phyloP scores from a whole-genome alignment of 2,113 vertebrate species.

The Felis chaus region DNA sequence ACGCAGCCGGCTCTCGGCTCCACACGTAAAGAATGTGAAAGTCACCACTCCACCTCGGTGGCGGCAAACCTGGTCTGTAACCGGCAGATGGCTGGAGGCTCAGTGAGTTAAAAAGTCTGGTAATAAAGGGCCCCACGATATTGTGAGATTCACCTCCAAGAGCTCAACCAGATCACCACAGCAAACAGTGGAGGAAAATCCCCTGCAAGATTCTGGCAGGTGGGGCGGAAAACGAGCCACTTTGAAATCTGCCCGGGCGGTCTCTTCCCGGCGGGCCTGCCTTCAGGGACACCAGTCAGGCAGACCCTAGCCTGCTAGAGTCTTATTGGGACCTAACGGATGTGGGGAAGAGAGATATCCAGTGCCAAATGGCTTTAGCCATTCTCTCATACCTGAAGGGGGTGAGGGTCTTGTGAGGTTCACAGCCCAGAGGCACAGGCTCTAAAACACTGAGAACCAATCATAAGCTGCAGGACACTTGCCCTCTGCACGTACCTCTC shows the following conservation, averaged over 20 bases:
- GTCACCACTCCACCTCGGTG: fast-evolving
- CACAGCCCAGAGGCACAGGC: neutral
- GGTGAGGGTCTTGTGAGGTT: no score
- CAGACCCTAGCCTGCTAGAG: neutral
- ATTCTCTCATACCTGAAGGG: neutral
- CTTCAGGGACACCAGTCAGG: neutral
- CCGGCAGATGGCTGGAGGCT: neutral
- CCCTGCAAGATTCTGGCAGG: neutral
- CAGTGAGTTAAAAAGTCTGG: no score
- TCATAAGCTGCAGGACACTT: neutral
- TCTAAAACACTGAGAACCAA: neutral
- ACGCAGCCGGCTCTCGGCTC: neutral
- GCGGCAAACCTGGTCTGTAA: no score
- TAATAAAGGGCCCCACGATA: neutral
- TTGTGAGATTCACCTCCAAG: neutral
- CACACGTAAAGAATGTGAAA: fast-evolving
- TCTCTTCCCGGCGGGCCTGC: fast-evolving
- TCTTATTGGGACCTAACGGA: no score
- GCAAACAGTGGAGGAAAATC: neutral
- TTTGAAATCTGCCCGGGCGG: fast-evolving
- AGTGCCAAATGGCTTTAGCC: neutral
- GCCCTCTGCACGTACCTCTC: fast-evolving
- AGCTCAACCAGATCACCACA: no score
- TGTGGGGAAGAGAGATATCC: no score
- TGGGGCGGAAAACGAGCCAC: no score